Base-by-base conservation (phyloP, 2,113 vertebrate species). In the Origma solitaria region DNA sequence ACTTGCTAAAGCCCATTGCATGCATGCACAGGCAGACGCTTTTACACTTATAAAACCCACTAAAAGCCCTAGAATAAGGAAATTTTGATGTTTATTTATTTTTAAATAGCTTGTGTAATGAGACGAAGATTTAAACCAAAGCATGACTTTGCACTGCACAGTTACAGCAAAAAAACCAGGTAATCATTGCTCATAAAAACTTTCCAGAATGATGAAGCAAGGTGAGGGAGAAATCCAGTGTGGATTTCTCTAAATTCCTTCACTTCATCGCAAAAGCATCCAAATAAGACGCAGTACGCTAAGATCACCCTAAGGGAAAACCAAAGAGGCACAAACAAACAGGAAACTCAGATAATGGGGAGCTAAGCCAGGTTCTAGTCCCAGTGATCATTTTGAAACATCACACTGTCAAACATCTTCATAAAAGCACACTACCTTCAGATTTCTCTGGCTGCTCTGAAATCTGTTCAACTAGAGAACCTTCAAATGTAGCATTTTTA, bases 41-140 rank as follows among this genome's bases (percentile, higher is more conserved):
- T 51, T 76, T 38, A 64, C 42, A 40, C 86, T 77, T 83, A 61
- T 44, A 69, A 69, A 65, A 73, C 45, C 53, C n/a, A 80, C 54
- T 40, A 82, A 90, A 92, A 85, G 47, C 50, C 37, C 61, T 31
- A 30, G n/a, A 31, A 77, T 45, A 88, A 80, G 58, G 22, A 95
- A 95, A 66, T 18, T 3, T 44, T 57, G 49, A 28, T 6, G 37
- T 90, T 70, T 56, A 51, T 73, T 85, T 91, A 53, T 86, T 91
- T 92, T 85, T 82, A 68, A 92, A 65, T 45, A 91, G 40, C 22
- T 82, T 58, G 49, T 69, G 42, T 66, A 93, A 83, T 19, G 25
- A 88, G 42, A 83, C 30, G 25, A 82, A 80, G 20, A 60, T 69
- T 60, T 23, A 91, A 93, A 90, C 49, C 13, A 14, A 89, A 89